phyloP scores from a whole-genome alignment of 2,113 vertebrate genomes.

The Protomyctophum bolini region DNA sequence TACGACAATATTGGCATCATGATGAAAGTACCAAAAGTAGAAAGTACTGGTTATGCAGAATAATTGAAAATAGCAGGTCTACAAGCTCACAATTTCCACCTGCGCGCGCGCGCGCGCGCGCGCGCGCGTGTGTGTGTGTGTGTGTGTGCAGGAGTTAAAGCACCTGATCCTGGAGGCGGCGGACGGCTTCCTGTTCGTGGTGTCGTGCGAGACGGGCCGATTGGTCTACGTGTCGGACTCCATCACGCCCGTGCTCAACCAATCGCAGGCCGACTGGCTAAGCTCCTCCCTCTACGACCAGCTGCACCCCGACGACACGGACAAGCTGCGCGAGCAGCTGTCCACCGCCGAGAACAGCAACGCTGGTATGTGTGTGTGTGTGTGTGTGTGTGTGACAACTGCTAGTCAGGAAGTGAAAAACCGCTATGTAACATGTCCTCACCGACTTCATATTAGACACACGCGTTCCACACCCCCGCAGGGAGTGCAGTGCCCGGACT shows the following conservation, averaged over 20 bases:
- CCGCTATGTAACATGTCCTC: no score
- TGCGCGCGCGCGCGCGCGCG: no score
- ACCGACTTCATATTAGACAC: no score
- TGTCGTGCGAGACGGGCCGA: conserved; percentile 93
- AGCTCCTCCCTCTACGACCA: conserved; percentile 94
- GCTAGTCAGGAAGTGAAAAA: no score
- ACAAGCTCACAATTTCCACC: no score
- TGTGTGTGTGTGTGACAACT: no score
- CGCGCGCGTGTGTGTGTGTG: neutral
- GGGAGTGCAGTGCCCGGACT: no score
- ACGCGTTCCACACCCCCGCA: no score
- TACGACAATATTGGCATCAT: no score
- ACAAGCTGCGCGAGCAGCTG: conserved; percentile 95
- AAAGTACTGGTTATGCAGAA: no score
- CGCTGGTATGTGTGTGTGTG: conserved; percentile 74
- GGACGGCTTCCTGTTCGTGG: conserved; percentile 96
- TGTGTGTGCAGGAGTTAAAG: conserved; percentile 87
- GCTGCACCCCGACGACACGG: conserved; percentile 93
- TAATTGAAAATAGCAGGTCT: no score
- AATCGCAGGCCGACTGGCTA: conserved; percentile 92
- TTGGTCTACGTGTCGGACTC: conserved; percentile 96
- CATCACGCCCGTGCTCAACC: conserved; percentile 92
- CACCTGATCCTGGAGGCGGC: conserved; percentile 96
- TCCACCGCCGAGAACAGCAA: conserved; percentile 91
- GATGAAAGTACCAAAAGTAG: no score